Evolutionary conservation across 1,140 invertebrate genomes (phyloP).

Genomic region (Lethrus apterus): DNA sequence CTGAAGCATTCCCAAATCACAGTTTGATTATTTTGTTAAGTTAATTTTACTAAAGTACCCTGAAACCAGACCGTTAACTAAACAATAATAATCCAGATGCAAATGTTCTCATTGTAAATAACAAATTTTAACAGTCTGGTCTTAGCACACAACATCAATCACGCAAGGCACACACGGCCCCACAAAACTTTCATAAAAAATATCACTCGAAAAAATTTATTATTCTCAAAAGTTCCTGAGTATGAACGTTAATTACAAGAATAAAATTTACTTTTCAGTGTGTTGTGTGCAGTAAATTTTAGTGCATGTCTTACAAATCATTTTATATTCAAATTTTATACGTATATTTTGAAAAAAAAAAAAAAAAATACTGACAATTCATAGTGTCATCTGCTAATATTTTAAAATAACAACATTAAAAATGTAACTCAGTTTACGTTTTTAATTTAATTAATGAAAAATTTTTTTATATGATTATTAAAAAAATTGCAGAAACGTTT

Average conservation of each 20-base stretch:
- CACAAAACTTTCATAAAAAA: constrained; percentile 38
- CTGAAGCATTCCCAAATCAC: constrained; percentile 41
- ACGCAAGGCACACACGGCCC: constrained; percentile 37
- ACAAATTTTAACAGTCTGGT: constrained; percentile 11
- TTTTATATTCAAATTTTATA: no score
- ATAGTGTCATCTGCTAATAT: no score
- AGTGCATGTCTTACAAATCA: no score
- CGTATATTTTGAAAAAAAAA: no score
- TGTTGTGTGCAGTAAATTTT: constrained; percentile 9
- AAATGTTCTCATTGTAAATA: not conserved
- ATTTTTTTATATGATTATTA: no score
- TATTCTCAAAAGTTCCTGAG: constrained; percentile 36
- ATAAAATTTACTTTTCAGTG: constrained; percentile 14
- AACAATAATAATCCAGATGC: constrained; percentile 4
- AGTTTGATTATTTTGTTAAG: constrained; percentile 28
- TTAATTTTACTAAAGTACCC: constrained; percentile 19
- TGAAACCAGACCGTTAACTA: constrained; percentile 16
- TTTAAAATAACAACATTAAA: no score
- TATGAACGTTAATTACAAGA: constrained; percentile 23
- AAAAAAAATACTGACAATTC: no score
- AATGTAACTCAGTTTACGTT: no score
- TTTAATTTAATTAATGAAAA: no score
- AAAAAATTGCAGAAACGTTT: no score
- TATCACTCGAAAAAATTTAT: constrained; percentile 35
- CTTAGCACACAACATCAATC: constrained; percentile 24